These are phyloP conservation scores for Cephalotes varians DNA, from an alignment of 2,888 invertebrate species.

Conservation along the genomic window DNA sequence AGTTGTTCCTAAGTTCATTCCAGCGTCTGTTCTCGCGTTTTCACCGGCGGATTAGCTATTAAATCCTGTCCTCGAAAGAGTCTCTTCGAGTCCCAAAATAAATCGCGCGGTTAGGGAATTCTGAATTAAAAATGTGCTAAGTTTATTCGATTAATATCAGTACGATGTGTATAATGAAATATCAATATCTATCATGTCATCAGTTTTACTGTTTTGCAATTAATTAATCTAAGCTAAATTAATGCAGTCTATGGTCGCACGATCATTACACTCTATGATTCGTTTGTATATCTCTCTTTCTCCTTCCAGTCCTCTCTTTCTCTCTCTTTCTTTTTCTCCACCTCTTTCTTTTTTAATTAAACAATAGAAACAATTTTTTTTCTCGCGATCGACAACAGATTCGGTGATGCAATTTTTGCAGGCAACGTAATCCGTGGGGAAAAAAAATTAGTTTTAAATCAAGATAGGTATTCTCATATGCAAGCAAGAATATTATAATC, in stretches of 20 bases:
- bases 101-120: background rate
- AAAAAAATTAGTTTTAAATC: no score
- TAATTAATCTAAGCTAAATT: background rate
- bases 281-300: no score
- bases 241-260: background rate
- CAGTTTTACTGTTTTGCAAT: background rate
- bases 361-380: background rate
- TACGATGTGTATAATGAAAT: background rate
- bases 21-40: constrained; percentile 28
- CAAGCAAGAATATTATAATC: no score
- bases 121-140: background rate
- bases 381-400: background rate
- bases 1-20: constrained; percentile 43
- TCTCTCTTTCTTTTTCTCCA: background rate
- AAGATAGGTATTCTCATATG: no score
- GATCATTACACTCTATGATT: no score
- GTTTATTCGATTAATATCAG: background rate
- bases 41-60: background rate
- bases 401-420: background rate
- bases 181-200: background rate
- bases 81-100: background rate
- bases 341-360: background rate
- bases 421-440: background rate
- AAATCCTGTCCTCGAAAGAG: background rate
- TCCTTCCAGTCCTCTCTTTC: background rate